Base-by-base conservation (phyloP, 2,888 invertebrate genomes). In the Oligia strigilis region DNA sequence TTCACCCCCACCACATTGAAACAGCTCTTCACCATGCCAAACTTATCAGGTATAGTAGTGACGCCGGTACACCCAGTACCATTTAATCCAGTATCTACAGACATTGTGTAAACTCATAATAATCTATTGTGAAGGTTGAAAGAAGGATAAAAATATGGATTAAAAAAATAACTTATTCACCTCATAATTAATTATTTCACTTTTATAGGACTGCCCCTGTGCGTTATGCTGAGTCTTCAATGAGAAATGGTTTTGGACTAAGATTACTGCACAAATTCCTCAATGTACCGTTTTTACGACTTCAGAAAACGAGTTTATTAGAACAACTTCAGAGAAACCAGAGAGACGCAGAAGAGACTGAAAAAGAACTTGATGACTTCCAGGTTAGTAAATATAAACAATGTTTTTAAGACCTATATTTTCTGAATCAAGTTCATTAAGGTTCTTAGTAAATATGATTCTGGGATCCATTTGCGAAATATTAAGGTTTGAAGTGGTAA, bases 171-270 rank as follows among this genome's bases (percentile, higher is more conserved):
- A 29, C 23, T 9, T 3, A 55, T 72, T 40, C 11, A 8, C 19
- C 4, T 64, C 40, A 40, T 62, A 11, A 58, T 5, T 40, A 0
- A 65, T 55, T 52, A 36, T 78, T 49, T 60, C 4, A 17, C 4
- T 46, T 66, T 52, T 43, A 49, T 82, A 97, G 98, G 72, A 95
- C 97, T 74, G 98, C 98, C 0, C 98, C 98, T 93, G 97, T 99
- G 40, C 97, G 99, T 55, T 99, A 99, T 93, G 98, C 99, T 0
- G 99, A 99, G 94, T 98, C 99, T 0, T 99, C 99, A 4, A 99
- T 99, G 99, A 97, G 99, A 91, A 99, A 99, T 96, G 99, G 99
- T 1, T 99, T 99, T 95, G 99, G 99, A 6, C 96, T 99, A 77
- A 98, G 99, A 92, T 97, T 99, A 84, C 97, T 99, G 75, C 99